These are phyloP conservation scores for Donacobius atricapilla DNA, from an alignment of 2,113 vertebrate genomes.

Conservation along the genomic window DNA sequence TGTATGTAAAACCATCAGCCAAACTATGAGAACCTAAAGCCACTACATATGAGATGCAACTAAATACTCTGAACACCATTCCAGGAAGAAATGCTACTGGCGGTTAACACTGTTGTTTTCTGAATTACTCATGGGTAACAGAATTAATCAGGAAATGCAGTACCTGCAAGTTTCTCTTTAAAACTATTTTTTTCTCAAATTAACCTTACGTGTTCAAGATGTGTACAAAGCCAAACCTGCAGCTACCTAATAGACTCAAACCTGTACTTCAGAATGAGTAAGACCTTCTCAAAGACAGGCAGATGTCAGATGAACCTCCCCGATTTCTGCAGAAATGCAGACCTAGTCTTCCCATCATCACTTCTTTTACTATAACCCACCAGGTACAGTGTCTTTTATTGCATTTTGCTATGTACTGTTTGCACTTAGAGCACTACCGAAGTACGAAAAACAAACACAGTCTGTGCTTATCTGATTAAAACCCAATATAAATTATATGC, in stretches of 20 bases:
- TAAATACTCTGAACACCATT: neutral
- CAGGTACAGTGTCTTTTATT: neutral
- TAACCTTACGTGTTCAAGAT: neutral
- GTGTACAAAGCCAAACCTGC: neutral
- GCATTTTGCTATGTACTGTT: neutral
- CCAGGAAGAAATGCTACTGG: neutral
- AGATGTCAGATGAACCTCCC: neutral
- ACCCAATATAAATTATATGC: neutral
- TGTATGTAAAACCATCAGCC: neutral
- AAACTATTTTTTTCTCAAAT: neutral
- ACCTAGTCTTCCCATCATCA: neutral
- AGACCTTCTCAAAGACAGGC: neutral
- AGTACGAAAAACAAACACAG: neutral
- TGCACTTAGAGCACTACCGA: neutral
- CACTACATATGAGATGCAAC: neutral
- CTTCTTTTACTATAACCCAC: neutral
- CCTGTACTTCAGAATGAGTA: neutral
- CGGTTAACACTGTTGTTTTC: neutral
- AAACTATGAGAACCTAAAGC: neutral
- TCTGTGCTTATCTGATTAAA: neutral
- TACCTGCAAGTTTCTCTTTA: neutral
- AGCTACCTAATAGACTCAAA: neutral
- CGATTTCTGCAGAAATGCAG: neutral
- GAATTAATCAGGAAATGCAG: neutral
- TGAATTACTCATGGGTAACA: neutral